Evolutionary conservation across 2,888 invertebrate species (phyloP).

Genomic region (Automeris io): DNA sequence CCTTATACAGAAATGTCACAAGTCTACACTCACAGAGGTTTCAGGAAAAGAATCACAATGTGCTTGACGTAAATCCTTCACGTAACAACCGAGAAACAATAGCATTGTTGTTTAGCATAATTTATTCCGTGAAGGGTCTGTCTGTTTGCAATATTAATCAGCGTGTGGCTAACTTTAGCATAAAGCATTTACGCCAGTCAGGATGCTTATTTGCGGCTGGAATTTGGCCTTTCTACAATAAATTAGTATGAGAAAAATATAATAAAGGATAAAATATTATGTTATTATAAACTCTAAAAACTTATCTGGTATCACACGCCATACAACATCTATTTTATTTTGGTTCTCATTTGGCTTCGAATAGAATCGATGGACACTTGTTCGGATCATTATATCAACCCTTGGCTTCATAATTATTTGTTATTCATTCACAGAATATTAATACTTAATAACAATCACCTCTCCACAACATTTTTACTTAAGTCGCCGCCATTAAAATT

Average conservation of each 20-base stretch:
- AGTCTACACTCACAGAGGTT: background rate
- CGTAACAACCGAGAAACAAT: background rate
- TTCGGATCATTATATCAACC: too few species aligned
- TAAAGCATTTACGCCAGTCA: background rate
- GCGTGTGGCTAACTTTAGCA: background rate
- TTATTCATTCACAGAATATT: too few species aligned
- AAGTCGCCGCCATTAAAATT: too few species aligned
- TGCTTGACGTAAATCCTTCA: background rate
- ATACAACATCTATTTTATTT: background rate
- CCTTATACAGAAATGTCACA: too few species aligned
- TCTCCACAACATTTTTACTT: too few species aligned
- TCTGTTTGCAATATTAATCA: background rate
- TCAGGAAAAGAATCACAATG: too few species aligned
- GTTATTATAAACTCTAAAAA: background rate
- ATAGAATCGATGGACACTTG: too few species aligned
- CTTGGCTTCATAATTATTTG: too few species aligned
- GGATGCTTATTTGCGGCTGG: background rate
- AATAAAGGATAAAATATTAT: background rate
- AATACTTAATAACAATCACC: too few species aligned
- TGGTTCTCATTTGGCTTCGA: too few species aligned
- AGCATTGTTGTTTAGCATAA: slow-evolving; percentile 10
- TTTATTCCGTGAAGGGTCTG: background rate
- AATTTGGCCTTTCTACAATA: background rate
- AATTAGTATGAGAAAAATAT: background rate
- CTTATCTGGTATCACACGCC: background rate